Evolutionary conservation across 1,140 invertebrate species (phyloP).

Genomic region (Platyscapa corneri): DNA sequence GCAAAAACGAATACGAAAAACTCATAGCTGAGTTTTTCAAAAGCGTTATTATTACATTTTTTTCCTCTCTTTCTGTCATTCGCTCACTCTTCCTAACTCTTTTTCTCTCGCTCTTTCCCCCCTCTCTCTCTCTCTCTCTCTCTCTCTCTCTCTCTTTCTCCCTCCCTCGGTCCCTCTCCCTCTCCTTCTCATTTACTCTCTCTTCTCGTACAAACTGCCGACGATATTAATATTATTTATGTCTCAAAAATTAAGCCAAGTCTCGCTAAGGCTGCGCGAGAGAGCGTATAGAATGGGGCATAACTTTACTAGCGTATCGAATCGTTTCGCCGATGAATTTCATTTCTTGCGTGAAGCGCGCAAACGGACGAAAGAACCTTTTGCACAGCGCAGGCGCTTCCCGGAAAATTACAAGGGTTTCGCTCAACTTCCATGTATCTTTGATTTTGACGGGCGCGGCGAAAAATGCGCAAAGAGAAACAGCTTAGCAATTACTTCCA

Average conservation of each 20-base stretch:
- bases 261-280: not conserved
- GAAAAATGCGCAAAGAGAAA: conserved; percentile 7
- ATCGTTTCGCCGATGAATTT: conserved; percentile 61
- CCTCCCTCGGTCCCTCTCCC: not conserved
- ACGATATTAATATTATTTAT: conserved; percentile 46
- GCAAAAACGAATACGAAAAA: not conserved
- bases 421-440: conserved; percentile 12
- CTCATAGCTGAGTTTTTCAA: not conserved
- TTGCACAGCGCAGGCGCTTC: not conserved
- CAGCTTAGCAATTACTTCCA: not conserved
- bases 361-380: not conserved
- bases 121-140: not conserved
- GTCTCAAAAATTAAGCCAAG: conserved; percentile 42
- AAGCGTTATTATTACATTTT: not conserved
- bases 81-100: not conserved
- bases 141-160: not conserved
- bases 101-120: not conserved
- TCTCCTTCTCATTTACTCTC: not conserved
- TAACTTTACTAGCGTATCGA: conserved; percentile 66
- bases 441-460: conserved; percentile 15
- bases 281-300: conserved; percentile 14
- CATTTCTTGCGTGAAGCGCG: conserved; percentile 23
- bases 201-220: conserved; percentile 15
- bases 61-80: not conserved
- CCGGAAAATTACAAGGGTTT: conserved; percentile 17